Evolutionary conservation across 2,797 vertebrate genomes (phyloP), one percentile per base, ranked within the genome.

Genomic region (Acanthurus tractus): DNA sequence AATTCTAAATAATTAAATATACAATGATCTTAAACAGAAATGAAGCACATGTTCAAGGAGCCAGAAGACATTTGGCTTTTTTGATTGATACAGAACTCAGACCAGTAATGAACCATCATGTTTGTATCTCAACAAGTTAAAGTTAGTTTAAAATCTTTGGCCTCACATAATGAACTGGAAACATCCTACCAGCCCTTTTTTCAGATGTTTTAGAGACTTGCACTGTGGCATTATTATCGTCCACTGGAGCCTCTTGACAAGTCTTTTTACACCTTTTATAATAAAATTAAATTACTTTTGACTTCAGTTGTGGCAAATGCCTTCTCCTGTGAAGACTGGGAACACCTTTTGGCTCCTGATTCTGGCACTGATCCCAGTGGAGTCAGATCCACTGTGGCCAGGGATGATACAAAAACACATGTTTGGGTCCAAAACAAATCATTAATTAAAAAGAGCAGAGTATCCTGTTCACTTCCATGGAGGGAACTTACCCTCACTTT

Each of bases 361-460:
- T 72, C 9, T 57, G 18, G 11, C 18, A 20, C 40, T 14, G 50
- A 57, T 64, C 64, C 17, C 71, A 53, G 61, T 64, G 48, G 71
- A 25, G 79, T 70, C 76, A 48, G 58, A 74, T 22, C 40, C 46
- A 36, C 44, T 3, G 9, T 38, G 67, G 36, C 66, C 25, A 40
- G 25, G 0, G 8, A 46, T 29, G 12, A 63, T 34, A 49, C 52
- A 67, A 38, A 52, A 25, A 78, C 17, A 12, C 9, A 70, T 54
- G 17, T 36, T 53, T 46, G 36, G 23, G 45, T 45, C 36, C 22
- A 42, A 17, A 72, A 22, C 4, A 45, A 17, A n/a, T 46, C 0
- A 25, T 57, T 58, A 22, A 65, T 71, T 29, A 45, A 18, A 55
- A 23, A 70, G 22, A 55, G 46, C 13, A 54, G 53, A 64, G 54